Base-by-base conservation (phyloP, 1,140 invertebrate genomes). In the Brachionus manjavacas region DNA sequence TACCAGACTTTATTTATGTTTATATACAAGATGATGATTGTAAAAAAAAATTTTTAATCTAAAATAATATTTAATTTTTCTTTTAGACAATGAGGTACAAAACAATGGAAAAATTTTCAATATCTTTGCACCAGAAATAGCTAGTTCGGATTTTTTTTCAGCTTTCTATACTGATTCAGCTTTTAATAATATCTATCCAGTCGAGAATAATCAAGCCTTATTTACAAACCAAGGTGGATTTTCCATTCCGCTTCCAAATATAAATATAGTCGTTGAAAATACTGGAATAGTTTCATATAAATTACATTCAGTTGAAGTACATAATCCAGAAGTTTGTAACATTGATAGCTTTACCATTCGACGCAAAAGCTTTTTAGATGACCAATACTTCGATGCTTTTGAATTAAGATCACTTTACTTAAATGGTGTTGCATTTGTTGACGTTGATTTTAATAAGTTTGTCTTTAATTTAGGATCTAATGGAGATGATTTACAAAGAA, bases 1-100 rank as follows among this genome's bases (percentile, higher is more conserved):
- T 49, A 12, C 41, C 41, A 25, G 9, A 20, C 12, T 25, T 20
- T 35, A 9, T 81, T 35, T 60, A 28, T 66, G 14, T 64, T 31
- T 81, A 81, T 6, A 81, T 81, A 2, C n/a, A 31, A n/a, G 79
- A 81, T 46, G 35, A 81, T 23, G 79, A 81, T 25, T 64, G 79
- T 81, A 81, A 81, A 28, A 35, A 7, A 43, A 41, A 20, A 12
- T 81, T 81, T 81, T 43, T 4, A 43, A 41, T 64, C 4, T 35
- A 25, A 16, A n/a, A 9, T 1, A 60, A 20, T 60, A 28, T 60
- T 52, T 39, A 23, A 23, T 12, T 64, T 16, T 23, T 81, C 9
- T 43, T 60, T 49, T 12, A 76, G 72, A 49, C n/a, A 28, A 25
- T 25, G 16, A 11, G 25, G 72, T 52, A 4, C 12, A 16, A 23